phyloP scores from a whole-genome alignment of 2,888 invertebrate genomes.

The Drosophila rubida region DNA sequence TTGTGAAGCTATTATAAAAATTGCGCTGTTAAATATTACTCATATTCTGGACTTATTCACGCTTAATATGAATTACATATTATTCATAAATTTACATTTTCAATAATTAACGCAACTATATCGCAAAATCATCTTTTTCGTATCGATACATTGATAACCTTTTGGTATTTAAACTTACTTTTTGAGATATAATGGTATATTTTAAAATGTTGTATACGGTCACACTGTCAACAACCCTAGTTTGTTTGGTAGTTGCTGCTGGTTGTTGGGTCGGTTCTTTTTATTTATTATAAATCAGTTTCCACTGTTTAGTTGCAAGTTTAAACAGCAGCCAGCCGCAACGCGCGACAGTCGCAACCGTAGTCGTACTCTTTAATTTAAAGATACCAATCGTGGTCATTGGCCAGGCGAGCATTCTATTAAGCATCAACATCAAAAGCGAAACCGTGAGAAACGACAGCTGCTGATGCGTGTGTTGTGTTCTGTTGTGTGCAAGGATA shows the following conservation, averaged over 20 bases:
- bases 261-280: constrained; percentile 64
- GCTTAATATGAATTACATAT: not conserved
- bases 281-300: constrained; percentile 79
- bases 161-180: not conserved
- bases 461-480: constrained; percentile 70
- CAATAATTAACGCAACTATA: not conserved
- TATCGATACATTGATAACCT: constrained; percentile 15
- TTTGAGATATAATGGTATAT: not conserved
- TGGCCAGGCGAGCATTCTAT: constrained; percentile 34
- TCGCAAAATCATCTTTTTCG: not conserved
- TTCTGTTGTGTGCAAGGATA: constrained; percentile 50
- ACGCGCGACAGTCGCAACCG: constrained; percentile 56
- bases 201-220: constrained; percentile 11
- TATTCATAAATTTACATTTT: not conserved
- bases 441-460: constrained; percentile 80
- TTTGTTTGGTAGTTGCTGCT: constrained; percentile 62
- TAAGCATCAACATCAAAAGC: constrained; percentile 64
- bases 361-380: constrained; percentile 33
- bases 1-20: not conserved
- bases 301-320: constrained; percentile 58
- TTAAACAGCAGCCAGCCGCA: constrained; percentile 72
- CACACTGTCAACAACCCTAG: constrained; percentile 62
- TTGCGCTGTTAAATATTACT: too few relatives aligned
- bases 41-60: too few relatives aligned
- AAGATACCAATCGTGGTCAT: constrained; percentile 38